A percentile compares a stretch with the other conserved stretches of the same genome.
Conservation (phyloP, 2,888 invertebrate species). For the Pogonocherus hispidulus region DNA sequence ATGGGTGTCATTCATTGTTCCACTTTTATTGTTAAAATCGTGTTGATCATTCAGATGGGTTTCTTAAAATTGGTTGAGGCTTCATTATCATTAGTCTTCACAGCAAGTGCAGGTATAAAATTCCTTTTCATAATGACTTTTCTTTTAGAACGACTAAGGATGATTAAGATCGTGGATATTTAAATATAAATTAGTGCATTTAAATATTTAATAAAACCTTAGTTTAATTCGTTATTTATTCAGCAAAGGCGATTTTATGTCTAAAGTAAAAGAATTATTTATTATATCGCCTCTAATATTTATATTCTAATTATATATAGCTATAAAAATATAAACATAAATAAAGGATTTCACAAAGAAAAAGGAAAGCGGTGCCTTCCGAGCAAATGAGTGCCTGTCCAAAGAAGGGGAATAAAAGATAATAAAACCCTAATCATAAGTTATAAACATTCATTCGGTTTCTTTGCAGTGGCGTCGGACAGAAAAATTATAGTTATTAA, state of each 20-base stretch:
- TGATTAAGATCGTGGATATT: conserved; percentile 53
- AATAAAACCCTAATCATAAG: conserved; percentile 63
- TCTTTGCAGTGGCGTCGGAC: conserved; percentile 49
- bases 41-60: conserved; percentile 8
- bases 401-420: conserved; percentile 51
- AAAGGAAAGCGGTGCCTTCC: conserved; percentile 19
- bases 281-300: conserved; percentile 61
- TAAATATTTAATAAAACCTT: conserved; percentile 51
- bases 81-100: conserved; percentile 42
- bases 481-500: conserved; percentile 46
- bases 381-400: conserved; percentile 23
- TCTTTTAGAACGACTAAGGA: conserved; percentile 45
- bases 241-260: conserved; percentile 38
- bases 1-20: neutral
- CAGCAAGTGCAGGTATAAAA: conserved; percentile 51
- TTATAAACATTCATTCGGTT: conserved; percentile 55
- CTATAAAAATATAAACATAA: conserved; percentile 57
- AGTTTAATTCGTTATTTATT: conserved; percentile 35
- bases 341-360: conserved; percentile 45
- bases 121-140: conserved; percentile 50
- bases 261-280: conserved; percentile 54
- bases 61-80: conserved; percentile 7
- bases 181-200: conserved; percentile 56
- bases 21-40: neutral
- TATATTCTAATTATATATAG: conserved; percentile 63